These are phyloP conservation scores for Synodontis membranacea DNA, from an alignment of 2,113 vertebrate genomes.

Conservation along the genomic window DNA sequence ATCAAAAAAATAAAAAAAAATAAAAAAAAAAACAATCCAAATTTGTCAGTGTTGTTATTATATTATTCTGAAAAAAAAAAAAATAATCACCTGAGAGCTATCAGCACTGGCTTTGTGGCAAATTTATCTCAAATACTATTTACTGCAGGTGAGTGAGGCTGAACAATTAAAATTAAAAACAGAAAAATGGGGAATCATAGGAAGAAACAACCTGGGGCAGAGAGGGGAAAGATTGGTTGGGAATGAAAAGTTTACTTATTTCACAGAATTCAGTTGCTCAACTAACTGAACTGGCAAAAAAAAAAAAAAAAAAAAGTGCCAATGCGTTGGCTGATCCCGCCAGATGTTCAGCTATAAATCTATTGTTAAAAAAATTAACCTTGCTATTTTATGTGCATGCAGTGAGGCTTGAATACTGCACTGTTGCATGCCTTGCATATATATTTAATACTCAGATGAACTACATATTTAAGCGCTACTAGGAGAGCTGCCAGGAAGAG, in stretches of 20 bases:
- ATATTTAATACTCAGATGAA: not conserved
- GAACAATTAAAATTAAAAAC: slow-evolving; percentile 36
- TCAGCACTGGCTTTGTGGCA: slow-evolving; percentile 51
- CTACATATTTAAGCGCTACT: not conserved
- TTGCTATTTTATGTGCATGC: not conserved
- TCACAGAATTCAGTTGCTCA: no score
- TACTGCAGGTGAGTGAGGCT: slow-evolving; percentile 31
- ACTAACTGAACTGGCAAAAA: not conserved
- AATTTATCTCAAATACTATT: slow-evolving; percentile 54
- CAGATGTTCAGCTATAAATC: not conserved
- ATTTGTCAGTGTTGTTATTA: slow-evolving; percentile 41
- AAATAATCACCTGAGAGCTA: slow-evolving; percentile 31
- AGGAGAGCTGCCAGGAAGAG: not conserved
- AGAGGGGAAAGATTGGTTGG: slow-evolving; percentile 30
- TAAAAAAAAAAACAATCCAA: slow-evolving; percentile 4
- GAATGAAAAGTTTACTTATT: no score
- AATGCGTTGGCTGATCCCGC: not conserved
- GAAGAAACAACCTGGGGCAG: not conserved
- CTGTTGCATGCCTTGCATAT: not conserved
- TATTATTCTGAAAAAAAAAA: slow-evolving; percentile 15
- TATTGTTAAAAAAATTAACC: not conserved
- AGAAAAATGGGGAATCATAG: not conserved
- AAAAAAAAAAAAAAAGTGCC: not conserved
- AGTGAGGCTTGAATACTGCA: not conserved
- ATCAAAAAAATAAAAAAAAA: not conserved